These are phyloP conservation scores for Lichenostomus cassidix DNA, from an alignment of 2,113 vertebrate species.

Conservation along the genomic window DNA sequence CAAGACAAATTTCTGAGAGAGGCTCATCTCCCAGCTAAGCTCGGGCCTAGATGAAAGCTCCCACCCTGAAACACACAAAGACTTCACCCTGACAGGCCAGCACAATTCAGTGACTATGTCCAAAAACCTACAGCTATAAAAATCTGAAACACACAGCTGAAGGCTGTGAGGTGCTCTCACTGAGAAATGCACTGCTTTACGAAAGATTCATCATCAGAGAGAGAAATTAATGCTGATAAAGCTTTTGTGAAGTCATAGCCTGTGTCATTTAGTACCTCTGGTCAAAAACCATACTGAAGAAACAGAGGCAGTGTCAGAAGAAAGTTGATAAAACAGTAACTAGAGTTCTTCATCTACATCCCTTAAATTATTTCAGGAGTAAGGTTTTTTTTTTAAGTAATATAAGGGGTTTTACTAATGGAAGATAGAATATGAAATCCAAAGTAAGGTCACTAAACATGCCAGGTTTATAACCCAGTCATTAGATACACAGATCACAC, in stretches of 20 bases:
- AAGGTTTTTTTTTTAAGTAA: not conserved
- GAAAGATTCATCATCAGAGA: not conserved
- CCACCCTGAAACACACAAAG: constrained; percentile 7
- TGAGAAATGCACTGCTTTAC: not conserved
- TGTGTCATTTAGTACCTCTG: not conserved
- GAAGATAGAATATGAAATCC: not conserved
- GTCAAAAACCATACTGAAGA: not conserved
- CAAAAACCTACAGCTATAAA: not conserved
- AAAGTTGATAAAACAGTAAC: not conserved
- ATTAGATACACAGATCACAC: not conserved
- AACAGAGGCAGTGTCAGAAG: not conserved
- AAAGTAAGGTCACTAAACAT: not conserved
- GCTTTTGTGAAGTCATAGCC: not conserved
- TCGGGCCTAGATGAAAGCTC: constrained; percentile 32
- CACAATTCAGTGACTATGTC: not conserved
- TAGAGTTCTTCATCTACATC: not conserved
- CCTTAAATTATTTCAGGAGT: not conserved
- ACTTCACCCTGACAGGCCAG: constrained; percentile 38
- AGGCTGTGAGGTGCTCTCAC: not conserved
- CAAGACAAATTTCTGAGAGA: not conserved
- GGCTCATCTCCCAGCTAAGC: not conserved
- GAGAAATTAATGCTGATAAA: not conserved
- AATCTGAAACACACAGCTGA: not conserved
- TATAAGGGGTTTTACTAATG: not conserved
- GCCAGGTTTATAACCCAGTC: not conserved